Evolutionary conservation across 1,140 invertebrate species (phyloP).

Genomic region (Papilio polyxenes): DNA sequence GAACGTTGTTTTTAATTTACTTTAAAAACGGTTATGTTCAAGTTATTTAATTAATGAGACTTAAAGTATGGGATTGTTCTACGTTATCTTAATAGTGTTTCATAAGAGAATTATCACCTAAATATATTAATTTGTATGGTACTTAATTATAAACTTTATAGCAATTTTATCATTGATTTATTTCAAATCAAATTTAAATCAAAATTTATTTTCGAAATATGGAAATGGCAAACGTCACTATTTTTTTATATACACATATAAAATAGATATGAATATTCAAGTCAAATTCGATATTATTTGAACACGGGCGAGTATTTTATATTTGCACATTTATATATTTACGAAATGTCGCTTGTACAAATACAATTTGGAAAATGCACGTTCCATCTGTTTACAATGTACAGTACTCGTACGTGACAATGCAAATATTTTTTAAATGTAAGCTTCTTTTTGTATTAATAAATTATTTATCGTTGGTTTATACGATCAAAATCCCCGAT

Average conservation of each 20-base stretch:
- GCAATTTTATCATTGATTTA: no score
- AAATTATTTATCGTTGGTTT: neutral
- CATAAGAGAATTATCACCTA: no score
- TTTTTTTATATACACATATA: neutral
- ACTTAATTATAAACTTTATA: no score
- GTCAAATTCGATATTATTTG: neutral
- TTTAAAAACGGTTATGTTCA: neutral
- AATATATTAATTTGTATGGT: no score
- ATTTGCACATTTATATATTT: constrained; percentile 2
- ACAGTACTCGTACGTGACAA: constrained; percentile 1
- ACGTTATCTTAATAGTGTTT: no score
- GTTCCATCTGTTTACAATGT: constrained; percentile 5
- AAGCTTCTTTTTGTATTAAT: neutral
- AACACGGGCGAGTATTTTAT: neutral
- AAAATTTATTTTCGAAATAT: no score
- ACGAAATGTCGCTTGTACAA: neutral
- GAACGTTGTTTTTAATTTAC: neutral
- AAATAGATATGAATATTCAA: neutral
- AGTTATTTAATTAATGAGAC: no score
- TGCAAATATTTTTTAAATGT: neutral
- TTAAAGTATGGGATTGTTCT: no score
- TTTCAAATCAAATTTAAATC: no score
- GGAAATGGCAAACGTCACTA: neutral
- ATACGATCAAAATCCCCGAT: neutral
- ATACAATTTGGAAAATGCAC: constrained; percentile 8